phyloP scores from a whole-genome alignment of 2,888 invertebrate species.

The Ormyrus thymus region DNA sequence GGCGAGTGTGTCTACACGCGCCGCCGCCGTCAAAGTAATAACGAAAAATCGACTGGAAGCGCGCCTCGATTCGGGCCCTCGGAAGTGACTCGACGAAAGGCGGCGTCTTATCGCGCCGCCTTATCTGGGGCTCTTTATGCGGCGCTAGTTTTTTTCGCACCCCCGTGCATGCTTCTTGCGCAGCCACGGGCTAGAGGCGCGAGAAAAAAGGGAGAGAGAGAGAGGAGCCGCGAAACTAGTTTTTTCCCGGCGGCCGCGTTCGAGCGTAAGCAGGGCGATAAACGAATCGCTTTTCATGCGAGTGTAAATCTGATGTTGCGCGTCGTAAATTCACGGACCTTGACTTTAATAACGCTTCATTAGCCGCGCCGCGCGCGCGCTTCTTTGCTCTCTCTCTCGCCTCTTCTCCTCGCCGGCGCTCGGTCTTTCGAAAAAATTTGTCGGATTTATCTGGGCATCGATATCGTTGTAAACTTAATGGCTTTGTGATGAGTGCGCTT shows the following conservation, averaged over 20 bases:
- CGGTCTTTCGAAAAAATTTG: slow-evolving; percentile 13
- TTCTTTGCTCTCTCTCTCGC: slow-evolving; percentile 5
- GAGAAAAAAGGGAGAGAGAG: slow-evolving; percentile 11
- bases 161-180: neutral
- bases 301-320: slow-evolving; percentile 49
- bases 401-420: neutral
- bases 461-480: slow-evolving; percentile 42
- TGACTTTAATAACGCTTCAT: slow-evolving; percentile 54
- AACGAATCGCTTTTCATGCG: slow-evolving; percentile 52
- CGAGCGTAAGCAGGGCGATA: slow-evolving; percentile 48
- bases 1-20: slow-evolving; percentile 10
- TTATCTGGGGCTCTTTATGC: slow-evolving; percentile 10
- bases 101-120: slow-evolving; percentile 17
- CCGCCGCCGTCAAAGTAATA: neutral
- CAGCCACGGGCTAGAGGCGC: neutral
- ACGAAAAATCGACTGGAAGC: slow-evolving; percentile 36
- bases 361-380: slow-evolving; percentile 16
- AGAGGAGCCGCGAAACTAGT: neutral
- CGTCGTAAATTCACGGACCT: slow-evolving; percentile 53
- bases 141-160: slow-evolving; percentile 15
- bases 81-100: slow-evolving; percentile 35
- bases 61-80: neutral
- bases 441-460: slow-evolving; percentile 38
- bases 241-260: slow-evolving; percentile 26
- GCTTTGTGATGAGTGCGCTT: slow-evolving; percentile 35